A percentile compares a stretch with the other conserved stretches of the same genome.
phyloP scores from a whole-genome alignment of 2,888 invertebrate genomes.

The Aporophyla nigra region DNA sequence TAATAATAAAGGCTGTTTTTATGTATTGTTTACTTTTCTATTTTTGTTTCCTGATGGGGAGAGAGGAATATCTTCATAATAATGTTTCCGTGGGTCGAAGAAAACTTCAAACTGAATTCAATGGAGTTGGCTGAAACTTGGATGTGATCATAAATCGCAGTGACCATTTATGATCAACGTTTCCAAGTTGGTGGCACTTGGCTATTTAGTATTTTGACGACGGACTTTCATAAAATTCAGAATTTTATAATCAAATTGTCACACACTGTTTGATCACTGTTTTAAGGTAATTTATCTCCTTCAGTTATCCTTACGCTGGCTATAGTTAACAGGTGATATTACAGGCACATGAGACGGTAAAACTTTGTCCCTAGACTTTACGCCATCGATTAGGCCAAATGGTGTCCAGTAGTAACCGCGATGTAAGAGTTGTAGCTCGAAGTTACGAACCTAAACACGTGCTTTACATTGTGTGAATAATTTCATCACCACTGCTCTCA shows the following conservation, averaged over 20 bases:
- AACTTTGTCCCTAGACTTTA: background rate
- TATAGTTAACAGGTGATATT: background rate
- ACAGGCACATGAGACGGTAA: too few relatives aligned
- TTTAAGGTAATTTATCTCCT: background rate
- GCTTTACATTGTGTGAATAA: too few relatives aligned
- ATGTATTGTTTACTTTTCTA: slow-evolving; percentile 41
- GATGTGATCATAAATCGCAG: background rate
- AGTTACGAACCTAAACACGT: too few relatives aligned
- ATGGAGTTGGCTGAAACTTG: background rate
- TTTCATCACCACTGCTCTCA: too few relatives aligned
- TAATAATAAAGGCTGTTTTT: slow-evolving; percentile 19
- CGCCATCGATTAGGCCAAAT: too few relatives aligned
- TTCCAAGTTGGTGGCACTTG: too few relatives aligned
- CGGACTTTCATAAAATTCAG: too few relatives aligned
- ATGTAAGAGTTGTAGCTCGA: too few relatives aligned
- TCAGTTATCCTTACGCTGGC: background rate
- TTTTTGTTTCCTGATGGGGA: slow-evolving; percentile 35
- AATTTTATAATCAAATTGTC: too few relatives aligned
- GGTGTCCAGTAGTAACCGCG: too few relatives aligned
- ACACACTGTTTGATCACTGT: too few relatives aligned
- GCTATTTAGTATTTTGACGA: too few relatives aligned
- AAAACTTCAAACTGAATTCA: background rate
- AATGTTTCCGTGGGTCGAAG: slow-evolving; percentile 5
- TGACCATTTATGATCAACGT: background rate
- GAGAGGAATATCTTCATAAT: background rate